Evolutionary conservation across 2,797 vertebrate species (phyloP).

Genomic region (Onychomys arenicola): DNA sequence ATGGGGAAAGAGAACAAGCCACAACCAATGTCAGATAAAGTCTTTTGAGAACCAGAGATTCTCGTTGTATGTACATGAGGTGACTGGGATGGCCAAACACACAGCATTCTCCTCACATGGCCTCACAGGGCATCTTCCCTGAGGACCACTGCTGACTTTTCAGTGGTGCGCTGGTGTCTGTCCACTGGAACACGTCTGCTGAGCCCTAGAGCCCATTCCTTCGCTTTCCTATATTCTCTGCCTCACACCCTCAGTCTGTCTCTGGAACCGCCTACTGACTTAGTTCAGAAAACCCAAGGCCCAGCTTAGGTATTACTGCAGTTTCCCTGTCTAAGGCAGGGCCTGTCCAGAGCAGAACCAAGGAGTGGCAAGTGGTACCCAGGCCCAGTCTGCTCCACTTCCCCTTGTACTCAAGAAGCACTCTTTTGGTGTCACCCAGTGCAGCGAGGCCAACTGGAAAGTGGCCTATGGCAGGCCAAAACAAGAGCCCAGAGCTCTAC

Average conservation of each 20-base stretch:
- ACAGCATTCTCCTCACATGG: background rate
- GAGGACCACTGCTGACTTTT: background rate
- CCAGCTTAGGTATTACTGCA: background rate
- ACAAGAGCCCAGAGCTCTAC: background rate
- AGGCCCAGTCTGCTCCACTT: background rate
- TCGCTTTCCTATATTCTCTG: rapidly evolving
- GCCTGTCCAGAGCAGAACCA: background rate
- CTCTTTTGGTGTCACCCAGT: background rate
- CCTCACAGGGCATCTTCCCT: background rate
- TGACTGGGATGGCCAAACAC: background rate
- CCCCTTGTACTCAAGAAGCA: background rate
- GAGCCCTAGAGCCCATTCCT: background rate
- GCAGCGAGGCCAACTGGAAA: background rate
- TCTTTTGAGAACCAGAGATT: background rate
- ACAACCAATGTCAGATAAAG: background rate
- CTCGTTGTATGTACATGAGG: background rate
- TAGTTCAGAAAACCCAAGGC: background rate
- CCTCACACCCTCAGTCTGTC: background rate
- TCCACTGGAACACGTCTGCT: background rate
- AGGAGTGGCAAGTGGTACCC: background rate
- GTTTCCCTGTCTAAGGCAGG: background rate
- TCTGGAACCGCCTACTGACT: background rate
- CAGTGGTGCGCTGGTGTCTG: background rate
- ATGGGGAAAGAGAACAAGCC: background rate
- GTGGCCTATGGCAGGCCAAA: background rate